Percentiles rank a stretch among this genome's conserved stretches.
phyloP scores from a whole-genome alignment of 1,140 invertebrate genomes.

The Calephelis nemesis region DNA sequence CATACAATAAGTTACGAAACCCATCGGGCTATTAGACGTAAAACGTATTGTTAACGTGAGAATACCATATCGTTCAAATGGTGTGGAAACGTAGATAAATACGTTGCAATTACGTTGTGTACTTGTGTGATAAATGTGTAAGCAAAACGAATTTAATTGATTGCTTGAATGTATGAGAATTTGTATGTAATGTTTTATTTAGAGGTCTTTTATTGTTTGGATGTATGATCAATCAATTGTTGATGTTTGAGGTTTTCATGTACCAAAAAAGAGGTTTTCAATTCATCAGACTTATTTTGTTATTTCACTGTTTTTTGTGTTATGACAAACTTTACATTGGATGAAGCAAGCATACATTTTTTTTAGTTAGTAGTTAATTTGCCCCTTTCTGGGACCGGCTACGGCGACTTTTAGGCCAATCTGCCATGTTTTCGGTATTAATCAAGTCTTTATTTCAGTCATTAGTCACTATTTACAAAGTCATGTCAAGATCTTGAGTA shows the following conservation, averaged over 20 bases:
- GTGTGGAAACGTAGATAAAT: slow-evolving; percentile 20
- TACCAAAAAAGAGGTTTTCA: too few species aligned
- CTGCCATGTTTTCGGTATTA: too few species aligned
- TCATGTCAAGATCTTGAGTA: too few species aligned
- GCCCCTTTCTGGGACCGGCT: too few species aligned
- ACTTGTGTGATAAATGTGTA: neutral
- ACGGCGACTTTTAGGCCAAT: too few species aligned
- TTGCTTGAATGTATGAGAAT: slow-evolving; percentile 13
- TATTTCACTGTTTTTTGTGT: too few species aligned
- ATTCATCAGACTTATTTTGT: too few species aligned
- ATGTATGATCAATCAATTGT: neutral
- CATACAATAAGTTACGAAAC: slow-evolving; percentile 42
- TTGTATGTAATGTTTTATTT: slow-evolving; percentile 8
- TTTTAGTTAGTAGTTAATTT: too few species aligned
- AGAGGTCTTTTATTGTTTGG: neutral
- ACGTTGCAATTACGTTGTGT: slow-evolving; percentile 8
- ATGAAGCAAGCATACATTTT: too few species aligned
- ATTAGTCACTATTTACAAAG: too few species aligned
- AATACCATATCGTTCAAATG: slow-evolving; percentile 22
- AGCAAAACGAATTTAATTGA: slow-evolving; percentile 9
- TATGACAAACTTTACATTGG: too few species aligned
- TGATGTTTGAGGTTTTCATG: neutral
- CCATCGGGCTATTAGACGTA: slow-evolving; percentile 34
- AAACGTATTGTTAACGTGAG: slow-evolving; percentile 38
- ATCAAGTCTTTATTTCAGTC: too few species aligned